Conservation (phyloP, 2,113 vertebrate genomes). For the Echinops telfairi region DNA sequence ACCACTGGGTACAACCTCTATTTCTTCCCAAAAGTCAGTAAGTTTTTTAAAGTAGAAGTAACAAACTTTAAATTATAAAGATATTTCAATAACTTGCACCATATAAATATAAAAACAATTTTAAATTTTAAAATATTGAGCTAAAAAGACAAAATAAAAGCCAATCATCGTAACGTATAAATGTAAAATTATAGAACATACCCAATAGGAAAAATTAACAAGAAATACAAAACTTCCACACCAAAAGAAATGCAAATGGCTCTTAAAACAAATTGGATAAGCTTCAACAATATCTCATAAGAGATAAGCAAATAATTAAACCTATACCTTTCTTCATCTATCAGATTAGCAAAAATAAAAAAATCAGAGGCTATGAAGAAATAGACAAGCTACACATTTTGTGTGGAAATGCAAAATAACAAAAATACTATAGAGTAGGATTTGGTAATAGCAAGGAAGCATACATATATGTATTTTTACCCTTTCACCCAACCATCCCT, state of each 20-base stretch:
- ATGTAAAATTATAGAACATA: conserved; percentile 14
- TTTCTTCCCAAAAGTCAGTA: neutral
- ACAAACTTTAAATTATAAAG: conserved; percentile 38
- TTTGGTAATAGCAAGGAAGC: neutral
- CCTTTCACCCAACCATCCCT: neutral
- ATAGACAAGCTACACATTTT: neutral
- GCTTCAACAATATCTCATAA: too few relatives aligned
- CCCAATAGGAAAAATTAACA: neutral
- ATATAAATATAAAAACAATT: neutral
- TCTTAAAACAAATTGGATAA: too few relatives aligned
- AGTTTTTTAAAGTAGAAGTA: neutral
- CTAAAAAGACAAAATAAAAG: neutral
- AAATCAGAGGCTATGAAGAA: neutral
- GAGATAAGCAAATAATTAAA: too few relatives aligned
- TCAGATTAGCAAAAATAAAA: neutral
- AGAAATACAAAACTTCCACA: neutral
- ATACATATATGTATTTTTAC: neutral
- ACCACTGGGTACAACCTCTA: neutral
- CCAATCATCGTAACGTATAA: neutral
- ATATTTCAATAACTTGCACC: conserved; percentile 4
- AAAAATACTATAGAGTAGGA: neutral
- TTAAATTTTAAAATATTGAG: neutral
- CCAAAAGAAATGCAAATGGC: neutral
- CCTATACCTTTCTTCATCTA: neutral
- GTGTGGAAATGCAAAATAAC: neutral